Conservation (phyloP, 2,888 invertebrate genomes). For the Agonopterix heracliana region DNA sequence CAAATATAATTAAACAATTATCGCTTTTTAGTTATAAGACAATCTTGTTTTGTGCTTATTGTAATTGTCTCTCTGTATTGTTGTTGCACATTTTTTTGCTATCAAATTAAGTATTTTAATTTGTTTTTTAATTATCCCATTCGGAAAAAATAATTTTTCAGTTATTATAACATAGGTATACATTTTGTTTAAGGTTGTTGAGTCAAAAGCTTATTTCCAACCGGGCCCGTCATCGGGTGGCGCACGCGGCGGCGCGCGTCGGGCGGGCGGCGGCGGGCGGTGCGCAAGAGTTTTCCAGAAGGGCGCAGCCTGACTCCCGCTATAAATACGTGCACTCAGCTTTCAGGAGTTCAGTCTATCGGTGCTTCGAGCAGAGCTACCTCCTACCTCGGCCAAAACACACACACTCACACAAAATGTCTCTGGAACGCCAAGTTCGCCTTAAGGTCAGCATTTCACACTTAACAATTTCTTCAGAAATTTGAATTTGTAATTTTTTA, state of each 20-base stretch:
- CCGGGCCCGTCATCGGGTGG: slow-evolving; percentile 38
- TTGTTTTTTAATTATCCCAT: too few relatives aligned
- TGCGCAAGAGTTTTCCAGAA: slow-evolving; percentile 63
- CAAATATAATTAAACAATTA: too few relatives aligned
- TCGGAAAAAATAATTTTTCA: too few relatives aligned
- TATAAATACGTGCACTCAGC: slow-evolving; percentile 67
- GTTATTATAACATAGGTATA: too few relatives aligned
- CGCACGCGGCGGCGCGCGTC: slow-evolving; percentile 10
- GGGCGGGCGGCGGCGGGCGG: slow-evolving; percentile 17
- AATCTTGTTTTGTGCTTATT: too few relatives aligned
- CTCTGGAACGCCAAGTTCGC: slow-evolving; percentile 94
- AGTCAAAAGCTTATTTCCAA: slow-evolving; percentile 61
- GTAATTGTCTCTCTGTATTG: too few relatives aligned
- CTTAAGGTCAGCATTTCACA: slow-evolving; percentile 81
- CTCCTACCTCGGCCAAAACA: slow-evolving; percentile 37
- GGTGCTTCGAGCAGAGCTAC: slow-evolving; percentile 47
- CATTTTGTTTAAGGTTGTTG: slow-evolving; percentile 40
- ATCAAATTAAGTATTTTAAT: too few relatives aligned
- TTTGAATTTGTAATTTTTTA: background rate
- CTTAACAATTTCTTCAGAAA: background rate
- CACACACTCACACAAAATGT: slow-evolving; percentile 78
- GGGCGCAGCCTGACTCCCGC: slow-evolving; percentile 51
- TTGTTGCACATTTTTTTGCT: too few relatives aligned
- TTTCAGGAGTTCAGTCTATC: slow-evolving; percentile 71
- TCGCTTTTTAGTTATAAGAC: too few relatives aligned